Conservation (phyloP, 2,888 invertebrate genomes). For the Plagodis pulveraria region DNA sequence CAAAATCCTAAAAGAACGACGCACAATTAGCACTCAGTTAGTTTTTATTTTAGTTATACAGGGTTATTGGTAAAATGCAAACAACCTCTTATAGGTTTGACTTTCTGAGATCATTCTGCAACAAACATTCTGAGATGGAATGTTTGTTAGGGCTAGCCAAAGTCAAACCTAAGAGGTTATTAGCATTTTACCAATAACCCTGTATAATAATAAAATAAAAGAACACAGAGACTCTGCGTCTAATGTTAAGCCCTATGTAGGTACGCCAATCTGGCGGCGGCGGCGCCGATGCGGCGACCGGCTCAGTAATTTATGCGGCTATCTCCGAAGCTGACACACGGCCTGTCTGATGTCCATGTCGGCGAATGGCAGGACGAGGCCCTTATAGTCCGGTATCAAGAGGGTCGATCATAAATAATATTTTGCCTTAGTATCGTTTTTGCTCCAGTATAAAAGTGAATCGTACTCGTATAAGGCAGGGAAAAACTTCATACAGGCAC, state of each 20-base stretch:
- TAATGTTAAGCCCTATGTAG: constrained; percentile 14
- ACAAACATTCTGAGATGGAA: too few species aligned
- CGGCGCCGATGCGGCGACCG: constrained; percentile 19
- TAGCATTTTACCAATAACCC: too few species aligned
- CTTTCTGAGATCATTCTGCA: too few species aligned
- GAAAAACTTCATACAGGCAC: too few species aligned
- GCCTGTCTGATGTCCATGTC: constrained; percentile 30
- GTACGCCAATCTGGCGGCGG: background rate
- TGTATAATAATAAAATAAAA: background rate
- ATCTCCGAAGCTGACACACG: constrained; percentile 34
- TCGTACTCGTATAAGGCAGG: too few species aligned
- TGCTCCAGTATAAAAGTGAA: background rate
- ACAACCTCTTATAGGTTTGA: too few species aligned
- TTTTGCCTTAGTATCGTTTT: constrained; percentile 8
- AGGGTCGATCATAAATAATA: constrained; percentile 19
- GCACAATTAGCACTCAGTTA: background rate
- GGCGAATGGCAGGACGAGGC: constrained; percentile 27
- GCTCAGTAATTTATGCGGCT: constrained; percentile 40
- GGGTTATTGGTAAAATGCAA: too few species aligned
- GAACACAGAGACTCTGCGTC: constrained; percentile 2
- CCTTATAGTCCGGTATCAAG: constrained; percentile 20
- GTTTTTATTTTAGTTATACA: background rate
- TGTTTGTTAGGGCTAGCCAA: too few species aligned
- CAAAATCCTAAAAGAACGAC: background rate
- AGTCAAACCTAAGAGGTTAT: too few species aligned